Conservation (phyloP, 2,113 vertebrate species). For the Proterorhinus semilunaris region DNA sequence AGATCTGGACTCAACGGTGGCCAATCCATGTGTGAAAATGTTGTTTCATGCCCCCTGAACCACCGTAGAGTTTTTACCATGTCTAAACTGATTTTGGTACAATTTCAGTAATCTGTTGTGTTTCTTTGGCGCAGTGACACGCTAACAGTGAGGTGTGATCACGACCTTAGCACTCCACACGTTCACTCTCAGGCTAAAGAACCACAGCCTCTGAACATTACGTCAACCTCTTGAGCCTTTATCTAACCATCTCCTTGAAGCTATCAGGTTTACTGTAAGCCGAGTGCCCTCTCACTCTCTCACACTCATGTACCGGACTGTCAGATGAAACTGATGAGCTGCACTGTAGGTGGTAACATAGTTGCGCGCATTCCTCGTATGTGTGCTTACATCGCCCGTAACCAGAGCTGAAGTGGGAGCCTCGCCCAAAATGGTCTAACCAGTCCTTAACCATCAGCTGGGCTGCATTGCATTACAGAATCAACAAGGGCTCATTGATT, state of each 20-base stretch:
- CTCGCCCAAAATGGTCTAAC: constrained; percentile 48
- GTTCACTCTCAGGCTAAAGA: constrained; percentile 23
- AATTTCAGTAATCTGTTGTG: background rate
- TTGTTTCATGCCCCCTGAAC: no score
- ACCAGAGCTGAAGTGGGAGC: constrained; percentile 50
- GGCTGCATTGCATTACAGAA: constrained; percentile 31
- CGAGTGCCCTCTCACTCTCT: constrained; percentile 12
- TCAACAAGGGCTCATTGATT: constrained; percentile 14
- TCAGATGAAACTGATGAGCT: constrained; percentile 66
- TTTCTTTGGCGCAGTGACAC: constrained; percentile 20
- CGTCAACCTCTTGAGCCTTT: constrained; percentile 40
- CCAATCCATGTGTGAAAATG: no score
- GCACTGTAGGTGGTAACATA: constrained; percentile 68
- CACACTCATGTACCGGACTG: constrained; percentile 41
- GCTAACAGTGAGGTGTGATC: constrained; percentile 34
- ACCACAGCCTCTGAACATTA: constrained; percentile 30
- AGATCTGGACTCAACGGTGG: no score
- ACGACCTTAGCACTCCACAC: constrained; percentile 42
- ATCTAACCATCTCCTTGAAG: constrained; percentile 26
- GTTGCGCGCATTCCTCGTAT: constrained; percentile 58
- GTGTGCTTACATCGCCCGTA: constrained; percentile 63
- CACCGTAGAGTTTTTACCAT: no score
- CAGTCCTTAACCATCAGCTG: constrained; percentile 31
- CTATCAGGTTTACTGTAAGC: constrained; percentile 47
- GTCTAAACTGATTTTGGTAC: no score